A percentile compares a stretch with the other conserved stretches of the same genome.
phyloP scores from a whole-genome alignment of 2,113 vertebrate genomes.

The Felis chaus region DNA sequence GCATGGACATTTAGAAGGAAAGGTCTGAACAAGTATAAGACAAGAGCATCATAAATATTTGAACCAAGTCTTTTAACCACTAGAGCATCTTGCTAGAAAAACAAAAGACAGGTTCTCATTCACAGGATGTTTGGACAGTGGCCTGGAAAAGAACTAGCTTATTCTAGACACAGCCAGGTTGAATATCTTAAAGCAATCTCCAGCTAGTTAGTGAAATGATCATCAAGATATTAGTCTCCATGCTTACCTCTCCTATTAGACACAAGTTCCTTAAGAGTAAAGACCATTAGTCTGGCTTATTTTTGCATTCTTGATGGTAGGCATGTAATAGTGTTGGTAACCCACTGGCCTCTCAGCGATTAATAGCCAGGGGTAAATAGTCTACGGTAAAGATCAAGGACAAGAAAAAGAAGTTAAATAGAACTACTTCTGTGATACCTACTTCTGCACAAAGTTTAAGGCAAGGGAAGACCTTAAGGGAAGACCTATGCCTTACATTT shows the following conservation, averaged over 20 bases:
- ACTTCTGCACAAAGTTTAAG: not conserved
- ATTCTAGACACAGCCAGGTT: not conserved
- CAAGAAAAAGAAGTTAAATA: not conserved
- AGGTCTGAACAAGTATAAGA: not conserved
- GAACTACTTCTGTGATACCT: not conserved
- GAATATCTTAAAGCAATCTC: not conserved
- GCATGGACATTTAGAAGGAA: not conserved
- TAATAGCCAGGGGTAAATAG: not conserved
- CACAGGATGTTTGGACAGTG: not conserved
- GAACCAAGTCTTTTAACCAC: not conserved
- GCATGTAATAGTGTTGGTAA: not conserved
- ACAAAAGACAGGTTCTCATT: not conserved
- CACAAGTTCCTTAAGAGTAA: not conserved
- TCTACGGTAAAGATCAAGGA: not conserved
- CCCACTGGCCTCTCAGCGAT: not conserved
- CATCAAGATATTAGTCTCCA: no score
- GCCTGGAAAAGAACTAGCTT: not conserved
- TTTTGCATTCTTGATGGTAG: not conserved
- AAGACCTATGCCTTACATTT: not conserved
- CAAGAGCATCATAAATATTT: not conserved
- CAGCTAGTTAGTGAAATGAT: not conserved
- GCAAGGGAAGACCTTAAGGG: not conserved
- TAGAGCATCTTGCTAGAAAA: not conserved
- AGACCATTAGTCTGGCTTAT: not conserved
- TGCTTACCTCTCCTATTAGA: not conserved